Evolutionary conservation across 2,797 vertebrate genomes (phyloP).

Genomic region (Poeciliopsis presidionis): DNA sequence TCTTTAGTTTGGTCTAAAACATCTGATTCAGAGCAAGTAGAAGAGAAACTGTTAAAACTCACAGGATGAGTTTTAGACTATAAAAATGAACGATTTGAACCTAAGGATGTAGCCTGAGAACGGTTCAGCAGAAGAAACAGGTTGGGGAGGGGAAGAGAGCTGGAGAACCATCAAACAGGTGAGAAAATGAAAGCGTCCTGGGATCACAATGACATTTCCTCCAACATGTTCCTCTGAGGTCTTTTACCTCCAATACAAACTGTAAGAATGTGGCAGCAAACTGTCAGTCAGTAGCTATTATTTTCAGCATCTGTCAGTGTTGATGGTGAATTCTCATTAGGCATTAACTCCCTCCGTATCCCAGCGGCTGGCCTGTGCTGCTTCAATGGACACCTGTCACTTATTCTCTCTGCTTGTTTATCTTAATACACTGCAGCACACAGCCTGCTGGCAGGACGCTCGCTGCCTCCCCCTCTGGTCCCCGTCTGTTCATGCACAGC

Average conservation of each 20-base stretch:
- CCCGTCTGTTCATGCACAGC: conserved; percentile 53
- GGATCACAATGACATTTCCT: background rate
- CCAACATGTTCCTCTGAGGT: background rate
- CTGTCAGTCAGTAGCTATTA: conserved; percentile 73
- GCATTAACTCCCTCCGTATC: conserved; percentile 75
- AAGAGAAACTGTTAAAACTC: background rate
- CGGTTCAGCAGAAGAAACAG: background rate
- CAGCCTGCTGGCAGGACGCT: conserved; percentile 20
- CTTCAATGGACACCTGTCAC: conserved; percentile 71
- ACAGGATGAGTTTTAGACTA: background rate
- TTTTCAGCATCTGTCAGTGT: conserved; percentile 32
- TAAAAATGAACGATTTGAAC: background rate
- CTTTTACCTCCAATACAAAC: background rate
- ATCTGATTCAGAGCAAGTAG: background rate
- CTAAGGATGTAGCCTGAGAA: background rate
- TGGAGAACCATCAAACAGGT: background rate
- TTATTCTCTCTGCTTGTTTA: conserved; percentile 76
- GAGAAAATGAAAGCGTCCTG: background rate
- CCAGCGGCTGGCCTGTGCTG: conserved; percentile 57
- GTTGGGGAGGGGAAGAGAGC: background rate
- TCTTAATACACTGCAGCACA: conserved; percentile 67
- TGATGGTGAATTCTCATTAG: conserved; percentile 66
- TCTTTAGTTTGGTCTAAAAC: background rate
- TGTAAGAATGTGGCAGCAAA: conserved; percentile 7
- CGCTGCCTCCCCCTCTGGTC: conserved; percentile 30